Percentiles rank a stretch among this genome's conserved stretches.
These are phyloP conservation scores for Polypedilum pembai DNA, from an alignment of 1,140 invertebrate genomes.

Conservation along the genomic window DNA sequence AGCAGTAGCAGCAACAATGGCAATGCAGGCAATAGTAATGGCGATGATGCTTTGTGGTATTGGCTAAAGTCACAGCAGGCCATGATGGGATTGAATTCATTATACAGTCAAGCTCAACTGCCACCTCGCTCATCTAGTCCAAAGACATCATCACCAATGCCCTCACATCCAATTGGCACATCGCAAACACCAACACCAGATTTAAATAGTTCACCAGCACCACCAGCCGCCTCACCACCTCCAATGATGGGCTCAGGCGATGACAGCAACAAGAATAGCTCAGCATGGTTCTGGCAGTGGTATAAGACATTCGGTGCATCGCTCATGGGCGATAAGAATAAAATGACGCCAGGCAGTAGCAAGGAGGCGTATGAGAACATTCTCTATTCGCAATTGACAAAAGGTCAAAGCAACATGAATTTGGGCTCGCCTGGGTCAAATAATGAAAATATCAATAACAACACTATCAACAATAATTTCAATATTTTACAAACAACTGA, in stretches of 20 bases:
- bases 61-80: constrained; percentile 62
- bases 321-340: constrained; percentile 32
- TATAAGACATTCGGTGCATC: constrained; percentile 59
- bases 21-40: constrained; percentile 41
- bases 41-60: constrained; percentile 59
- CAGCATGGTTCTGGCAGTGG: constrained; percentile 64
- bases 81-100: constrained; percentile 43
- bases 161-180: constrained; percentile 36
- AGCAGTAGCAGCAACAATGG: not conserved
- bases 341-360: constrained; percentile 28
- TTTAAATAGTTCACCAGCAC: constrained; percentile 34
- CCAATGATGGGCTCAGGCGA: constrained; percentile 39
- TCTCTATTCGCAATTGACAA: constrained; percentile 55
- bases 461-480: constrained; percentile 40
- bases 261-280: constrained; percentile 47
- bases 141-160: constrained; percentile 36
- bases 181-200: constrained; percentile 40
- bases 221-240: constrained; percentile 32
- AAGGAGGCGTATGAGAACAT: constrained; percentile 48
- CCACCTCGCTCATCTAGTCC: constrained; percentile 39
- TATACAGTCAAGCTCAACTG: constrained; percentile 38
- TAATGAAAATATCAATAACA: constrained; percentile 41
- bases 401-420: constrained; percentile 39
- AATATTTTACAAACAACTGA: constrained; percentile 34
- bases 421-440: constrained; percentile 41